Evolutionary conservation across 2,797 vertebrate species (phyloP).

Genomic region (Enteromius trimaculatus): DNA sequence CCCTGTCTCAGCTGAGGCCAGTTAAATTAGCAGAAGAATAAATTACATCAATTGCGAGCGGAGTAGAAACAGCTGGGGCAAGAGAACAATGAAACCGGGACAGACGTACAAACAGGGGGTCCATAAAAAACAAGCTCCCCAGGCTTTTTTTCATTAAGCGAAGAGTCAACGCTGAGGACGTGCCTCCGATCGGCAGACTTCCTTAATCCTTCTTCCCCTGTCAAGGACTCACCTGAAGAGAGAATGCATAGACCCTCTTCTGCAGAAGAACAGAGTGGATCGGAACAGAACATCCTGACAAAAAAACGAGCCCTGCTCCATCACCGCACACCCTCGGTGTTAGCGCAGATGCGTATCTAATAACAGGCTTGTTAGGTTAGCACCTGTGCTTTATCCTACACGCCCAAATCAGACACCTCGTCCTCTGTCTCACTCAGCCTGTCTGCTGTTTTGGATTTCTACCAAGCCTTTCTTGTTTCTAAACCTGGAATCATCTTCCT

Average conservation of each 20-base stretch:
- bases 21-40: slow-evolving; percentile 79
- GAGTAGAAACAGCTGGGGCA: slow-evolving; percentile 78
- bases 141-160: slow-evolving; percentile 59
- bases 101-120: slow-evolving; percentile 53
- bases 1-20: slow-evolving; percentile 75
- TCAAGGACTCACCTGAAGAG: slow-evolving; percentile 17
- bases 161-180: slow-evolving; percentile 63
- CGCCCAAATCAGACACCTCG: slow-evolving; percentile 32
- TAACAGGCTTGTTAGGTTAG: slow-evolving; percentile 65
- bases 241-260: slow-evolving; percentile 26
- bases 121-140: slow-evolving; percentile 56
- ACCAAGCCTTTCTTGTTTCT: slow-evolving; percentile 43
- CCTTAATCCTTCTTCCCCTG: slow-evolving; percentile 25
- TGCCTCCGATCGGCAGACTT: slow-evolving; percentile 46
- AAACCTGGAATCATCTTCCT: slow-evolving; percentile 51
- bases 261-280: slow-evolving; percentile 3
- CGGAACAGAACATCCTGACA: slow-evolving; percentile 10
- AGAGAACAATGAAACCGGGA: slow-evolving; percentile 68
- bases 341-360: slow-evolving; percentile 69
- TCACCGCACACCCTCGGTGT: neutral
- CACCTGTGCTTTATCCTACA: slow-evolving; percentile 64
- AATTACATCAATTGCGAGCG: slow-evolving; percentile 78
- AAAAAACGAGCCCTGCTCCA: neutral
- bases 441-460: slow-evolving; percentile 53
- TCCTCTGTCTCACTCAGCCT: slow-evolving; percentile 56